Conservation (phyloP, 2,888 invertebrate genomes). For the Pemphredon lugubris region DNA sequence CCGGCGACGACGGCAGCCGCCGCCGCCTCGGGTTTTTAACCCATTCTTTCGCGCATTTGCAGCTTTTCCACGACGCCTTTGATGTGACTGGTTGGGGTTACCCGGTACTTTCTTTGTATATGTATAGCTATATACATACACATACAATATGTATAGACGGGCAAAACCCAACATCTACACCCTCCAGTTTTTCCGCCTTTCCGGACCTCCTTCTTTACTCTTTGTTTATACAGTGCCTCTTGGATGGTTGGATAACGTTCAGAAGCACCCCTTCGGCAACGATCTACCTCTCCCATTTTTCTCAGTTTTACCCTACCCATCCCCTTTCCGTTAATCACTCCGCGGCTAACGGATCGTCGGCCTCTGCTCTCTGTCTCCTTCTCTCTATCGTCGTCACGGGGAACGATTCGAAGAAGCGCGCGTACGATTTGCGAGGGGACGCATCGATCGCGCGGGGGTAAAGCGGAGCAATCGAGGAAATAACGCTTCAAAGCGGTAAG, state of each 20-base stretch:
- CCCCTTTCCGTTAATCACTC: constrained; percentile 51
- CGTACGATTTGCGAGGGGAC: constrained; percentile 14
- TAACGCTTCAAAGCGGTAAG: constrained; percentile 22
- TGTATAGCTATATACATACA: constrained; percentile 3
- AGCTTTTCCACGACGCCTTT: constrained; percentile 65
- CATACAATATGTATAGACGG: neutral
- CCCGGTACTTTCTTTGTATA: constrained; percentile 43
- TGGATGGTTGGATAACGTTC: constrained; percentile 61
- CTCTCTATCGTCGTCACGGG: neutral
- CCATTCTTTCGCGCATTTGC: constrained; percentile 69
- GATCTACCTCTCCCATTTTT: constrained; percentile 19
- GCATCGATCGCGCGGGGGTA: constrained; percentile 28
- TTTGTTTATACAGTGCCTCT: constrained; percentile 57
- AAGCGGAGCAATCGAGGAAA: constrained; percentile 31
- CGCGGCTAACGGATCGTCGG: constrained; percentile 50
- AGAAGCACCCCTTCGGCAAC: constrained; percentile 39
- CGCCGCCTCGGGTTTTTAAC: constrained; percentile 67
- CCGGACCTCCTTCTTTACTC: constrained; percentile 44
- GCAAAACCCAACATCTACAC: constrained; percentile 1
- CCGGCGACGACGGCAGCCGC: constrained; percentile 23
- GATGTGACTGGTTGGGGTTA: constrained; percentile 59
- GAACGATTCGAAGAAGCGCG: constrained; percentile 14
- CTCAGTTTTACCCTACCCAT: constrained; percentile 22
- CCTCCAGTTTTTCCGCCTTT: constrained; percentile 50
- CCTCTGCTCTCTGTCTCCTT: constrained; percentile 26